Conservation (phyloP, 1,140 invertebrate genomes). For the Drosophila pachea region DNA sequence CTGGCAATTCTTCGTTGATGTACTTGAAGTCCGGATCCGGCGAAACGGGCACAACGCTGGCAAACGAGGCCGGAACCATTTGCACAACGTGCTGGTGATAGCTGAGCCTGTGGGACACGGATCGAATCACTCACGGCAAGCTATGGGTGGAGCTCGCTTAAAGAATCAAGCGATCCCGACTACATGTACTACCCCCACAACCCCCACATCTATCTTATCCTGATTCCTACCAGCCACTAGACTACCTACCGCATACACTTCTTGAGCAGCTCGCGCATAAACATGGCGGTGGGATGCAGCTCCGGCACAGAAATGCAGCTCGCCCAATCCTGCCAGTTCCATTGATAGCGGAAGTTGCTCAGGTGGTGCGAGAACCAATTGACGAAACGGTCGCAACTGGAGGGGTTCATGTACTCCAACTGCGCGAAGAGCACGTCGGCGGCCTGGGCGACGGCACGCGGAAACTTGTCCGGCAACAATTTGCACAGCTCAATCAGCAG, state of each 20-base stretch:
- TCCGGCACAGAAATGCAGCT: conserved; percentile 79
- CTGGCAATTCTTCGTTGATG: conserved; percentile 80
- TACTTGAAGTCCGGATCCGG: conserved; percentile 90
- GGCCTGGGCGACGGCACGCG: conserved; percentile 96
- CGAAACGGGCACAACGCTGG: conserved; percentile 83
- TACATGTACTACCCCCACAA: no score
- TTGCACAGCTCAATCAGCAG: conserved; percentile 98
- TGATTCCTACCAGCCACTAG: no score
- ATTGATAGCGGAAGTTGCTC: conserved; percentile 99
- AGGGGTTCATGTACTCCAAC: conserved; percentile 96
- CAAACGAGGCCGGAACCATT: conserved; percentile 91
- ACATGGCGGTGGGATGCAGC: conserved; percentile 95
- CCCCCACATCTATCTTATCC: no score
- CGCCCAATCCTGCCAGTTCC: conserved; percentile 84
- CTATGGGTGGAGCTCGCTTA: no score
- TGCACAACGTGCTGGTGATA: conserved; percentile 95
- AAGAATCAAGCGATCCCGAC: no score
- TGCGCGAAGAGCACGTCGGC: conserved; percentile 97
- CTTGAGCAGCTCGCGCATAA: conserved; percentile 93
- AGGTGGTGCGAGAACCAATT: conserved; percentile 99
- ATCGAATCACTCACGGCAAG: neutral
- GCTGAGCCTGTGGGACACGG: conserved; percentile 86
- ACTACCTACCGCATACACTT: conserved; percentile 89
- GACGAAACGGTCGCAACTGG: conserved; percentile 97
- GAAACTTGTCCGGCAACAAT: conserved; percentile 95